phyloP scores from a whole-genome alignment of 2,888 invertebrate species.

The Sinotaia quadrata region DNA sequence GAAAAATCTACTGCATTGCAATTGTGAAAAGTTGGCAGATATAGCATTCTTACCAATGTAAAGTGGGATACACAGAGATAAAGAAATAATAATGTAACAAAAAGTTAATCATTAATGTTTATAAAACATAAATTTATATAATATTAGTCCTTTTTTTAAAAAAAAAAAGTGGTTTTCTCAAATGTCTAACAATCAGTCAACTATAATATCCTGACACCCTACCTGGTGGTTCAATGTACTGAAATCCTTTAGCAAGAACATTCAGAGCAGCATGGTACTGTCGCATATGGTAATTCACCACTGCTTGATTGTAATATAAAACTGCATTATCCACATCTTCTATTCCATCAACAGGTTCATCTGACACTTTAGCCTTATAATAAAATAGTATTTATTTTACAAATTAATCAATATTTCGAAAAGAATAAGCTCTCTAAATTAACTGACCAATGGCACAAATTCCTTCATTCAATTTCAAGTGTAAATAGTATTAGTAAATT shows the following conservation, averaged over 20 bases:
- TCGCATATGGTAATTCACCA: constrained; percentile 83
- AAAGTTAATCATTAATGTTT: not conserved
- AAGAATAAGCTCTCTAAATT: not conserved
- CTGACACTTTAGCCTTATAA: constrained; percentile 23
- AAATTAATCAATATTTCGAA: not conserved
- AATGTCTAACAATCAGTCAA: not conserved
- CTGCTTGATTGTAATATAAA: constrained; percentile 85
- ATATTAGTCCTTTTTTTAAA: too few species aligned
- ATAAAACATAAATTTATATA: not conserved
- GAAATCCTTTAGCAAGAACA: constrained; percentile 77
- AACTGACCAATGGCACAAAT: not conserved
- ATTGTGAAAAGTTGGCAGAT: too few species aligned
- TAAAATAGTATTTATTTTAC: not conserved
- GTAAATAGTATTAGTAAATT: constrained; percentile 1
- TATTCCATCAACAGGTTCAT: constrained; percentile 74
- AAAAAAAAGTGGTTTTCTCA: not conserved
- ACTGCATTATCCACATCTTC: constrained; percentile 81
- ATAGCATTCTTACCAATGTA: too few species aligned
- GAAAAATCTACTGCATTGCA: too few species aligned
- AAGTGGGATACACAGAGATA: too few species aligned
- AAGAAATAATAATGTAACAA: too few species aligned
- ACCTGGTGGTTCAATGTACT: constrained; percentile 81
- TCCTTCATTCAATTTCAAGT: not conserved
- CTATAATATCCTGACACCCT: constrained; percentile 49
- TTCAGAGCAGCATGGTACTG: constrained; percentile 81